Percentiles rank a stretch among this genome's conserved stretches.
phyloP scores from a whole-genome alignment of 2,113 vertebrate genomes.

The Puma concolor region DNA sequence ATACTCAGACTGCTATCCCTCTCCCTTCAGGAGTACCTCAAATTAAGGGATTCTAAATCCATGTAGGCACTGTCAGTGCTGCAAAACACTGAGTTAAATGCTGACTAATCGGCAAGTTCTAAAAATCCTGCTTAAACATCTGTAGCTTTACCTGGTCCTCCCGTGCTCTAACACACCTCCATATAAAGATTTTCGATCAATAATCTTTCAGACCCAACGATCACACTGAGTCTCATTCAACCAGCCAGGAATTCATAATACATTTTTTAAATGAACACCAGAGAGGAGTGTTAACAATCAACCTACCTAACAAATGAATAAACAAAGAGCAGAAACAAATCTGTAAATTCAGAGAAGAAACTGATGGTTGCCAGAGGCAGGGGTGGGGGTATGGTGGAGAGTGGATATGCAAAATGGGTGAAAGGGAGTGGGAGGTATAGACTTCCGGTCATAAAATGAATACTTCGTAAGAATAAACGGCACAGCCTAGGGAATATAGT shows the following conservation, averaged over 20 bases:
- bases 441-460: neutral
- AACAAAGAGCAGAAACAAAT: neutral
- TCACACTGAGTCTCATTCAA: neutral
- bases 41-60: neutral
- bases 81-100: neutral
- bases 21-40: neutral
- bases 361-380: neutral
- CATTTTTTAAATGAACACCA: neutral
- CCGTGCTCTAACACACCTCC: neutral
- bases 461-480: neutral
- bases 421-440: neutral
- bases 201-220: constrained; percentile 5
- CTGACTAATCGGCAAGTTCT: constrained; percentile 51
- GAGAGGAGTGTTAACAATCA: neutral
- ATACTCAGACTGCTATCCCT: neutral
- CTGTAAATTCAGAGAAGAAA: neutral
- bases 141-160: neutral
- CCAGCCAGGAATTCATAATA: neutral
- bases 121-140: constrained; percentile 28
- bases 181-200: constrained; percentile 24
- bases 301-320: neutral
- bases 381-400: fast-evolving
- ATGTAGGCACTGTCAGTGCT: neutral
- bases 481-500: neutral
- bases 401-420: neutral